Evolutionary conservation across 2,888 invertebrate species (phyloP).

Genomic region (Seladonia tumulorum): DNA sequence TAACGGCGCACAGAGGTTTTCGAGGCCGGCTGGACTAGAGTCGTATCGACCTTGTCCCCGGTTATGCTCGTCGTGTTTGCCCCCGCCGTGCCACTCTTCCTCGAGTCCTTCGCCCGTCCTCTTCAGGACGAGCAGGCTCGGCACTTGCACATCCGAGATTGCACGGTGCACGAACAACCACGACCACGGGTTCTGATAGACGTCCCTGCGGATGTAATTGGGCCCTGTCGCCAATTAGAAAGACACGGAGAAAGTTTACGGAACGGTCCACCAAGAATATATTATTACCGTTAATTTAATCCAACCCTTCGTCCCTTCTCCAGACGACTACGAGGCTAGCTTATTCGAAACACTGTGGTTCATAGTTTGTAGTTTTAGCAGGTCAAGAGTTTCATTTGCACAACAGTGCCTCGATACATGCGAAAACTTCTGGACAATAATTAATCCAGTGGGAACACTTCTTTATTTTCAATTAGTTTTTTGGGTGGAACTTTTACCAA

Average conservation of each 20-base stretch:
- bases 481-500: no score
- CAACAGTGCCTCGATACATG: neutral
- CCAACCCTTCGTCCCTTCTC: neutral
- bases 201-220: slow-evolving; percentile 34
- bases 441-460: no score
- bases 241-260: slow-evolving; percentile 41
- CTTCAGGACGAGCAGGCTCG: slow-evolving; percentile 25
- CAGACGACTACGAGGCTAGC: neutral
- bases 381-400: no score
- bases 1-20: slow-evolving; percentile 78
- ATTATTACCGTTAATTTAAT: slow-evolving; percentile 33
- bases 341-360: neutral
- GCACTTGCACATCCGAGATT: slow-evolving; percentile 58
- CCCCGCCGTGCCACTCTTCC: slow-evolving; percentile 20
- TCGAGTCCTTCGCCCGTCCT: slow-evolving; percentile 12
- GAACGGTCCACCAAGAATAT: slow-evolving; percentile 14
- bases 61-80: slow-evolving; percentile 54
- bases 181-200: slow-evolving; percentile 5
- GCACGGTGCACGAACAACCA: slow-evolving; percentile 29
- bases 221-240: slow-evolving; percentile 39
- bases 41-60: slow-evolving; percentile 59
- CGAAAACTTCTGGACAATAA: no score
- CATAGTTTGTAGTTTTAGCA: neutral
- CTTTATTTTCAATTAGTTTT: neutral
- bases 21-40: slow-evolving; percentile 78